A percentile compares a stretch with the other conserved stretches of the same genome.
Evolutionary conservation across 2,113 vertebrate genomes (phyloP).

Genomic region (Indicator indicator): DNA sequence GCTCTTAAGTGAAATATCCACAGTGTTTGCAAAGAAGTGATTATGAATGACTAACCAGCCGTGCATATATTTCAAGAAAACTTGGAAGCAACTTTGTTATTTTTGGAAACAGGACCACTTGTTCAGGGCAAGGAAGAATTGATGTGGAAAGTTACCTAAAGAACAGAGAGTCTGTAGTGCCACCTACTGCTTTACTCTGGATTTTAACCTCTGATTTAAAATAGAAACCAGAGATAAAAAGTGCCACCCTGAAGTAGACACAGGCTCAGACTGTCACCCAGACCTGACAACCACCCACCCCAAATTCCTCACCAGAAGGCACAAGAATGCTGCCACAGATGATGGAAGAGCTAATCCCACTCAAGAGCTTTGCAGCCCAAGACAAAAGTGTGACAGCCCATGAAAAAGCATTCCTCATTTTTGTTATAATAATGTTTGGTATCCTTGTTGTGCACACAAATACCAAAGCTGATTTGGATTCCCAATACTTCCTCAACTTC

Average conservation of each 20-base stretch:
- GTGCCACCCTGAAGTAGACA: background rate
- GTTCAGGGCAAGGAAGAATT: constrained; percentile 59
- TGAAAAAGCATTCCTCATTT: background rate
- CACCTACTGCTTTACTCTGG: constrained; percentile 72
- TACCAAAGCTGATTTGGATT: background rate
- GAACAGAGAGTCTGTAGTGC: constrained; percentile 76
- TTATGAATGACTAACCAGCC: constrained; percentile 79
- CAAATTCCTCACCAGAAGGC: background rate
- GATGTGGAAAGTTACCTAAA: constrained; percentile 13
- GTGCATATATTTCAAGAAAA: constrained; percentile 73
- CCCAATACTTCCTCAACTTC: background rate
- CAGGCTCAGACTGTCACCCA: background rate
- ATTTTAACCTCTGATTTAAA: background rate
- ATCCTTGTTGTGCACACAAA: background rate
- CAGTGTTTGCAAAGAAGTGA: constrained; percentile 72
- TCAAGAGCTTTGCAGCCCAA: background rate
- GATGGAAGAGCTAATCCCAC: background rate
- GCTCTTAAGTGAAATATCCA: constrained; percentile 56
- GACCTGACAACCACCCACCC: background rate
- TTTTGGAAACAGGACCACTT: constrained; percentile 70
- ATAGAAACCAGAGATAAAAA: background rate
- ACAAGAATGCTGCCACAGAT: background rate
- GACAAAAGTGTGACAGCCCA: background rate
- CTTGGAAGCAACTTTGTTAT: constrained; percentile 74
- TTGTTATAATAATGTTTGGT: background rate